Conservation (phyloP, 1,140 invertebrate species). For the Euglossa dilemma region DNA sequence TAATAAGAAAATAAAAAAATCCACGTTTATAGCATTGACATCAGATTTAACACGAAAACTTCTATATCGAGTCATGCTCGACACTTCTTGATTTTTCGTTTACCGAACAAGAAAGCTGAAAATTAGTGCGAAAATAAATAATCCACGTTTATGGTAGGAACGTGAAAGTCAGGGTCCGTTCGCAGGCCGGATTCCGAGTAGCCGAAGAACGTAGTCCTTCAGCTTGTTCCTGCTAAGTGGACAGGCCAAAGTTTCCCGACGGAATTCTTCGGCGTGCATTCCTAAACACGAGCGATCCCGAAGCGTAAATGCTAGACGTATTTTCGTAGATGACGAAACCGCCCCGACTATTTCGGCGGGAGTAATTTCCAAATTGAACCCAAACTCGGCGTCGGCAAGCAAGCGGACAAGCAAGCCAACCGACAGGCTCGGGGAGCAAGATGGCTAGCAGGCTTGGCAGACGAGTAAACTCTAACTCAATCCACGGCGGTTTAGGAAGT, state of each 20-base stretch:
- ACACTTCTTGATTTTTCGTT: no score
- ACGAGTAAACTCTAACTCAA: slow-evolving; percentile 66
- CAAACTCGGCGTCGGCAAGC: slow-evolving; percentile 61
- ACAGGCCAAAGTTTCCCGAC: slow-evolving; percentile 27
- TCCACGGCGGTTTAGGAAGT: slow-evolving; percentile 65
- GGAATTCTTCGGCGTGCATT: slow-evolving; percentile 24
- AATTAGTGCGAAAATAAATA: no score
- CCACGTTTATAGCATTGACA: no score
- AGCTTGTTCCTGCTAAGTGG: slow-evolving; percentile 28
- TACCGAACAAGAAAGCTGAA: no score
- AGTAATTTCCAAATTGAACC: slow-evolving; percentile 69
- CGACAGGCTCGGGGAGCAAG: slow-evolving; percentile 53
- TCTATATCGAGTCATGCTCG: no score
- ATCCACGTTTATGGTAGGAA: no score
- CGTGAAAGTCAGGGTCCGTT: not conserved
- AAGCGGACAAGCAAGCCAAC: slow-evolving; percentile 50
- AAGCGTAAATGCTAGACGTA: slow-evolving; percentile 38
- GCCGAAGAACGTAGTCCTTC: not conserved
- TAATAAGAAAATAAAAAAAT: no score
- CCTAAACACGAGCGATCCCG: slow-evolving; percentile 33
- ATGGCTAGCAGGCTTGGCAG: slow-evolving; percentile 58
- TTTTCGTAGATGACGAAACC: slow-evolving; percentile 54
- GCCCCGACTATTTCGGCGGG: slow-evolving; percentile 48
- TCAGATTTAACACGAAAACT: no score
- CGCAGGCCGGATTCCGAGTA: not conserved